These are phyloP conservation scores for Silurus aristotelis DNA, from an alignment of 2,797 vertebrate genomes.

Conservation along the genomic window DNA sequence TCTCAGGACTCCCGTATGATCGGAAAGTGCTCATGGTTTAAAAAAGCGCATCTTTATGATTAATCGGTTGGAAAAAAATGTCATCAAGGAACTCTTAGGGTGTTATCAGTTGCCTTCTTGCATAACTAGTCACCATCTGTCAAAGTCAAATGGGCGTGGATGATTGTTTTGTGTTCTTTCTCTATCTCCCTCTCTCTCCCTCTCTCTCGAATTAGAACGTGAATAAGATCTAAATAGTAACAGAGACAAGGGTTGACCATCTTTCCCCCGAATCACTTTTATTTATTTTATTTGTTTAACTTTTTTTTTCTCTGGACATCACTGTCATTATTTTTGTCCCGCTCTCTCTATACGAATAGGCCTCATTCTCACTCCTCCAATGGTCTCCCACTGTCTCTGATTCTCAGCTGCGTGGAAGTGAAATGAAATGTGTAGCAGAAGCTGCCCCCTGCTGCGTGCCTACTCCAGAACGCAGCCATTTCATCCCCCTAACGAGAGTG, in stretches of 20 bases:
- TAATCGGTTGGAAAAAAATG: neutral
- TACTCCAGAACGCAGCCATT: conserved; percentile 35
- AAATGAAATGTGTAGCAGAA: conserved; percentile 45
- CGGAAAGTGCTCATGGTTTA: neutral
- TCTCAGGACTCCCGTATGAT: no score
- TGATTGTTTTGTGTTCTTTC: no score
- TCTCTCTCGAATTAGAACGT: neutral
- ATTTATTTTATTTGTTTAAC: neutral
- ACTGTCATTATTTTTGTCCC: neutral
- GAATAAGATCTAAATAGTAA: neutral
- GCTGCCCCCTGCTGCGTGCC: conserved; percentile 16
- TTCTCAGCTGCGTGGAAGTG: conserved; percentile 11
- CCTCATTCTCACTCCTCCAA: neutral
- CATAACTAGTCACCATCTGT: conserved; percentile 20
- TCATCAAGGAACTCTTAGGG: neutral
- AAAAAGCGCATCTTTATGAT: neutral
- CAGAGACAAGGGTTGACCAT: neutral
- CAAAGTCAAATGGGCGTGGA: neutral
- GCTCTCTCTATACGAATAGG: neutral
- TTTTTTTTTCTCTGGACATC: neutral
- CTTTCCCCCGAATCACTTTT: neutral
- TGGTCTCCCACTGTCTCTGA: neutral
- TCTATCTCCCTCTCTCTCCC: neutral
- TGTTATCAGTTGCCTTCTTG: conserved; percentile 5
- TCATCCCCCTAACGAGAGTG: conserved; percentile 38